Base-by-base conservation (phyloP, 1,140 invertebrate species). In the Melanaphis sacchari region DNA sequence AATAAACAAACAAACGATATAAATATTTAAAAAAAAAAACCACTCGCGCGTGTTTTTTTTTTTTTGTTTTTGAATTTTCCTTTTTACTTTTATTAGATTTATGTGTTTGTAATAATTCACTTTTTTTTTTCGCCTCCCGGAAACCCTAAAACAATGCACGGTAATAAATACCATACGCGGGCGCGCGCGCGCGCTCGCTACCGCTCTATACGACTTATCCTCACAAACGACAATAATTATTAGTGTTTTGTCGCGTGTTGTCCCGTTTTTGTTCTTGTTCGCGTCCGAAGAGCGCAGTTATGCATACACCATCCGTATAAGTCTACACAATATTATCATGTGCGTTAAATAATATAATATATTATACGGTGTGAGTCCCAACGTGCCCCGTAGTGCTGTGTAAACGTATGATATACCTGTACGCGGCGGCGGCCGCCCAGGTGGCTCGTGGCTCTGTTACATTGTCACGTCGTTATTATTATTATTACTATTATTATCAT, bases 261-360 rank as follows among this genome's bases (percentile, higher is more conserved):
- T 38, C n/a, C 59, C 84, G 40, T 91, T 91, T 91, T 91, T 91
- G 90, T 91, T 91, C 90, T 91, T 91, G 90, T 91, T 46, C 90
- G 90, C 90, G 90, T 76, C 66, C 59, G 15, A 43, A 41, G 26
- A 90, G 82, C 26, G 43, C 46, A 5, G 6, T 26, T n/a, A n/a
- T 11, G 15, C 38, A n/a, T 40, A 43, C 40, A 24, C n/a, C 76
- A 9, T 36, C 76, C 36, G 36, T 3, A 24, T 24, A 82, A 38
- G 36, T 82, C 22, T 24, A 38, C 21, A 38, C 6, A 36, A 18
- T 26, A 21, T 36, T 5, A 15, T 38, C 22, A 7, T 82, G 76
- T 24, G 36, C 22, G 59, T 76, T n/a, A 76, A 76, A n/a, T 36
- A 76, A 38, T 24, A 15, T 18, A 38, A 38, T 66, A 66, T 26